Percentiles rank a stretch among this genome's conserved stretches.
Evolutionary conservation across 1,140 invertebrate species (phyloP).

Genomic region (Rhopalosiphum padi): DNA sequence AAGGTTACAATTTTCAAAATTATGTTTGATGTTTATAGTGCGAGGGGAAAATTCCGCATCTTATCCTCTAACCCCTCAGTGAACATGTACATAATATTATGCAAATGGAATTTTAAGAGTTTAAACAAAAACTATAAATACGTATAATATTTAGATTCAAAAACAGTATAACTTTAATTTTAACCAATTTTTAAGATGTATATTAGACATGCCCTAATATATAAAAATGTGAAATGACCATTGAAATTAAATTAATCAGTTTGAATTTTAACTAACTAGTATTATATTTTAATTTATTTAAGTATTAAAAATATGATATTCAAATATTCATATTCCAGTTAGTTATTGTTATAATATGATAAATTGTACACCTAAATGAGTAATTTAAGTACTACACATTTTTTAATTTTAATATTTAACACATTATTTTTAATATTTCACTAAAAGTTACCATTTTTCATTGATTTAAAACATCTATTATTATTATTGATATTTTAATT

Average conservation of each 20-base stretch:
- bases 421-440: slow-evolving; percentile 23
- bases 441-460: slow-evolving; percentile 44
- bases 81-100: background rate
- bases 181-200: background rate
- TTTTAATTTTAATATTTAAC: background rate
- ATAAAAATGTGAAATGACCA: background rate
- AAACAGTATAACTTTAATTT: background rate
- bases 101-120: background rate
- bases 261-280: background rate
- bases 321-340: background rate
- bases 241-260: background rate
- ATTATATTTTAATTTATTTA: background rate
- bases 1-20: too few relatives aligned
- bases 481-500: slow-evolving; percentile 18
- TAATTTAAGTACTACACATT: background rate
- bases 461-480: background rate
- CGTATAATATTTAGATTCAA: background rate
- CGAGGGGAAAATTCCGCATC: too few relatives aligned
- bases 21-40: too few relatives aligned
- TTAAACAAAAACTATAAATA: background rate
- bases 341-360: background rate
- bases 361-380: background rate
- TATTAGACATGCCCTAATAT: background rate
- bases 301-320: background rate
- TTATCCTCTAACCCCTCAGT: too few relatives aligned